Percentiles rank a stretch among this genome's conserved stretches.
Evolutionary conservation across 2,113 vertebrate genomes (phyloP).

Genomic region (Ciconia maguari): DNA sequence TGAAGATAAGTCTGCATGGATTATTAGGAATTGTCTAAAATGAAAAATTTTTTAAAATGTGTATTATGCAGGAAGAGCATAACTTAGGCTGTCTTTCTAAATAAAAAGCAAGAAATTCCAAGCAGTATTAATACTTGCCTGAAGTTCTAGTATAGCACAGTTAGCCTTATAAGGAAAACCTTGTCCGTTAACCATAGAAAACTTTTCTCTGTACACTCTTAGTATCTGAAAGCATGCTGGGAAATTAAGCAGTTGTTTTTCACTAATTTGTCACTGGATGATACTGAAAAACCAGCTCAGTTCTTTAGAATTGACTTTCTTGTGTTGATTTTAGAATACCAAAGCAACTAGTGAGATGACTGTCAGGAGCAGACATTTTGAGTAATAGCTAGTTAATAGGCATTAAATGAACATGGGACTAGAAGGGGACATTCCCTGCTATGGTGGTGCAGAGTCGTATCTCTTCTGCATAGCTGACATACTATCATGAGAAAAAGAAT

Average conservation of each 20-base stretch:
- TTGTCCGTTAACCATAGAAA: neutral
- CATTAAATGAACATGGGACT: neutral
- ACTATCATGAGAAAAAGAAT: neutral
- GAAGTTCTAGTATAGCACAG: neutral
- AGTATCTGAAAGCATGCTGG: neutral
- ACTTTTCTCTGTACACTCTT: neutral
- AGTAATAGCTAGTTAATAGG: neutral
- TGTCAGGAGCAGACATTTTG: slow-evolving; percentile 21
- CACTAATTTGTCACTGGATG: neutral
- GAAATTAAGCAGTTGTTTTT: neutral
- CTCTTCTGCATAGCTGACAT: neutral
- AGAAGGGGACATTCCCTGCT: neutral
- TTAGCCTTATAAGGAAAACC: slow-evolving; percentile 20
- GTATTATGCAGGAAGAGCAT: neutral
- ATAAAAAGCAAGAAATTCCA: neutral
- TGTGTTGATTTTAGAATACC: neutral
- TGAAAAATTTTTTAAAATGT: accelerated
- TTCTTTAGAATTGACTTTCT: neutral
- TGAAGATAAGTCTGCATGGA: neutral
- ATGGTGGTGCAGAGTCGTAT: neutral
- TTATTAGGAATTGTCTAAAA: neutral
- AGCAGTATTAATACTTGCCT: neutral
- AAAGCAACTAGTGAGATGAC: slow-evolving; percentile 19
- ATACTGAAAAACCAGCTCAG: neutral
- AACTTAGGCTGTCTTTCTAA: neutral